Conservation (phyloP, 2,113 vertebrate species). For the Mus spicilegus region DNA sequence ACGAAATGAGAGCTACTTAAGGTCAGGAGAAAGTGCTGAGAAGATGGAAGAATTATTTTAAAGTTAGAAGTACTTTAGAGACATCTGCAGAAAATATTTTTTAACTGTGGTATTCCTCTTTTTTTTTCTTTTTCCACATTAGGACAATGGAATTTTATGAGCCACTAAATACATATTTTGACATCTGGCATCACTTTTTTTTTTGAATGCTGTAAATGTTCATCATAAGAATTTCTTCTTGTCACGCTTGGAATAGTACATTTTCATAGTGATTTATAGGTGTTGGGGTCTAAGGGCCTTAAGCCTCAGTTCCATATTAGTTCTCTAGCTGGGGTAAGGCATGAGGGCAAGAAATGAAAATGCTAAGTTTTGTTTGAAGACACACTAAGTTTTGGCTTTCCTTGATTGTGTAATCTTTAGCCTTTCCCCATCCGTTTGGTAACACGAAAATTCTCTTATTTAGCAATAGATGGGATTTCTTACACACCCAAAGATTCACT, state of each 20-base stretch:
- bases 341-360: constrained; percentile 39
- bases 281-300: constrained; percentile 78
- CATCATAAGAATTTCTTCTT: constrained; percentile 74
- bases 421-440: constrained; percentile 57
- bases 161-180: constrained; percentile 83
- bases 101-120: constrained; percentile 64
- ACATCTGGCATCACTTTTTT: constrained; percentile 80
- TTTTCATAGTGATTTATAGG: constrained; percentile 80
- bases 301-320: constrained; percentile 62
- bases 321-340: constrained; percentile 54
- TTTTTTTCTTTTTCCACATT: constrained; percentile 57
- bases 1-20: constrained; percentile 33
- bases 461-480: constrained; percentile 58
- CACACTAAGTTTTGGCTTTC: constrained; percentile 23
- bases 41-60: constrained; percentile 71
- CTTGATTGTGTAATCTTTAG: constrained; percentile 42
- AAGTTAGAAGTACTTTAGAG: constrained; percentile 72
- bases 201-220: constrained; percentile 76
- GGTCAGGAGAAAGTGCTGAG: constrained; percentile 10
- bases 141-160: constrained; percentile 79
- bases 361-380: constrained; percentile 45
- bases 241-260: constrained; percentile 76
- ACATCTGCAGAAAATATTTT: constrained; percentile 81
- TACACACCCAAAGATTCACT: constrained; percentile 57
- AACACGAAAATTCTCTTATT: constrained; percentile 49